Percentiles rank a stretch among this genome's conserved stretches.
Evolutionary conservation across 2,888 invertebrate species (phyloP).

Genomic region (Zootermopsis nevadensis): DNA sequence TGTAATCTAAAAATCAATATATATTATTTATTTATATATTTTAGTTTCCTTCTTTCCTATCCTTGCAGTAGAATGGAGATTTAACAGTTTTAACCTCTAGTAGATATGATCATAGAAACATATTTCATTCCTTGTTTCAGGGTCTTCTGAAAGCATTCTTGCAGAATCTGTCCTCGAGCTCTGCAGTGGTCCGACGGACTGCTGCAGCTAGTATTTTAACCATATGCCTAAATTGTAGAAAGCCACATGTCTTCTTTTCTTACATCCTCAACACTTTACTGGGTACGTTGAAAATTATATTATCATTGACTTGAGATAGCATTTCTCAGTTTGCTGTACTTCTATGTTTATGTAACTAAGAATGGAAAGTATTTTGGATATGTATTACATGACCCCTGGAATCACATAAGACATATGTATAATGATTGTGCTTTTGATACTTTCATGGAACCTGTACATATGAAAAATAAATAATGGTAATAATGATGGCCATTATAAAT

Average conservation of each 20-base stretch:
- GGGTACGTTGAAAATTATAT: constrained; percentile 61
- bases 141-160: constrained; percentile 75
- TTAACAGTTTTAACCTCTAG: constrained; percentile 2
- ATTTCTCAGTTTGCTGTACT: too few species aligned
- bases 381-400: too few species aligned
- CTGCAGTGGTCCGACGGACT: constrained; percentile 83
- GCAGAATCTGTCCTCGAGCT: constrained; percentile 71
- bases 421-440: too few species aligned
- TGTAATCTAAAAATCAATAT: too few species aligned
- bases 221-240: constrained; percentile 82
- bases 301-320: too few species aligned
- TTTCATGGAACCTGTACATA: too few species aligned
- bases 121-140: constrained; percentile 61
- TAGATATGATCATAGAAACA: too few species aligned
- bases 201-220: constrained; percentile 84
- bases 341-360: too few species aligned
- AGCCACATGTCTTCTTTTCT: constrained; percentile 73
- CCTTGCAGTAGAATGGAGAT: background rate
- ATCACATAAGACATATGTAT: too few species aligned
- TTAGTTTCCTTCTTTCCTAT: background rate
- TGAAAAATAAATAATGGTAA: too few species aligned
- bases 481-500: background rate
- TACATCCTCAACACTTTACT: constrained; percentile 74
- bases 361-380: too few species aligned
- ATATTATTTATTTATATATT: too few species aligned